Base-by-base conservation (phyloP, 2,113 vertebrate species). In the Alouatta palliata region DNA sequence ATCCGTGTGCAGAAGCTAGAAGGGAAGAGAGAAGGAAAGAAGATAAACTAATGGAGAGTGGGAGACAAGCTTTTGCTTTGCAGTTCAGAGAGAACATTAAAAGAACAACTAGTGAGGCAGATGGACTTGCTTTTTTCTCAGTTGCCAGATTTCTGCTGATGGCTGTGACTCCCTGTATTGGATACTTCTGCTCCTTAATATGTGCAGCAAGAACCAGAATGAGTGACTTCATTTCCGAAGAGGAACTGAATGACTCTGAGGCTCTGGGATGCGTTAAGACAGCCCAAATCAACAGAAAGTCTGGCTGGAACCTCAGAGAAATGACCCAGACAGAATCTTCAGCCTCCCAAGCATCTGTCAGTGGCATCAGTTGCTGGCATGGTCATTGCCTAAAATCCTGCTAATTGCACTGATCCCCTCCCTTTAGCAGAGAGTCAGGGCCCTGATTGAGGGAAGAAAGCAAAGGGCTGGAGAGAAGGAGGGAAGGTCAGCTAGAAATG, bases 271-370 rank as follows among this genome's bases (percentile, higher is more conserved):
- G 84, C 88, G 68, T 93, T 96, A 94, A 97, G 96, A 97, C 93
- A 93, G 93, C 56, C 94, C 97, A 97, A 90, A 96, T 95, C 98
- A 98, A 97, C 92, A 98, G 97, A 95, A 96, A 97, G 95, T 96
- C 97, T 98, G 95, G 75, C 79, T 95, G 92, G 79, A 95, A 97
- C 79, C 97, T 96, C 81, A 35, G 91, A 94, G 98, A 97, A 1
- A 40, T 98, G 97, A 97, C 98, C 98, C 98, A 98, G 91, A 98
- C 97, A 96, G 64, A 91, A 91, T 92, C 95, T 96, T 93, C 96
- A 97, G 95, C 76, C 95, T 96, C 93, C 95, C 92, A 93, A 92
- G 94, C 97, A 96, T 92, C 95, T 96, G 56, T 68, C 66, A 97
- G 90, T 84, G 75, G 88, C 96, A 97, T 95, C 97, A 84, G 70